Evolutionary conservation across 2,797 vertebrate species (phyloP).

Genomic region (Bradypus variegatus): DNA sequence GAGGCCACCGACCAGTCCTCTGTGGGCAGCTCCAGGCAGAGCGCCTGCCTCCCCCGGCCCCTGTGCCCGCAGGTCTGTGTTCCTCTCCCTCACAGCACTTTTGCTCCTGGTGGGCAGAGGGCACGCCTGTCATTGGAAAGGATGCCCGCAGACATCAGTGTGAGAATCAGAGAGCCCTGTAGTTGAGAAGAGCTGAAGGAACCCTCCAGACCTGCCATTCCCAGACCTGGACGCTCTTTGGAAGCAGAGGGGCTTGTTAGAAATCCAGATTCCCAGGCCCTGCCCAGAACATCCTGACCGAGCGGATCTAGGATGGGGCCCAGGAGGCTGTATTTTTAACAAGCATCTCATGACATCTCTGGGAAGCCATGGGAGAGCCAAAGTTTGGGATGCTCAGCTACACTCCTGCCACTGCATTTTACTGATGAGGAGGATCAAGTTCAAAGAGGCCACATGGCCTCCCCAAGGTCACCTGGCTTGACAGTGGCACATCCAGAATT

Average conservation of each 20-base stretch:
- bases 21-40: background rate
- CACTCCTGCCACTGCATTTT: background rate
- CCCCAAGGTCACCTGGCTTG: background rate
- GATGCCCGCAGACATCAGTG: background rate
- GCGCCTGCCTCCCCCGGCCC: no score
- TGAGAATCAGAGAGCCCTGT: background rate
- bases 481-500: background rate
- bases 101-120: background rate
- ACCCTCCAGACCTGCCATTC: background rate
- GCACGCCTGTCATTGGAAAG: no score
- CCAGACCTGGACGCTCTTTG: background rate
- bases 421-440: background rate
- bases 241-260: background rate
- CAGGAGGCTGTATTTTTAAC: background rate
- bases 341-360: background rate
- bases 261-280: background rate
- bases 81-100: background rate
- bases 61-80: no score
- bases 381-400: background rate
- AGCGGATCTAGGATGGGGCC: background rate
- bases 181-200: background rate
- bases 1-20: background rate
- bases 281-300: background rate
- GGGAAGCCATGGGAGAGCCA: background rate
- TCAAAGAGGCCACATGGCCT: background rate